Evolutionary conservation across 2,113 vertebrate species (phyloP).

Genomic region (Elephas maximus): DNA sequence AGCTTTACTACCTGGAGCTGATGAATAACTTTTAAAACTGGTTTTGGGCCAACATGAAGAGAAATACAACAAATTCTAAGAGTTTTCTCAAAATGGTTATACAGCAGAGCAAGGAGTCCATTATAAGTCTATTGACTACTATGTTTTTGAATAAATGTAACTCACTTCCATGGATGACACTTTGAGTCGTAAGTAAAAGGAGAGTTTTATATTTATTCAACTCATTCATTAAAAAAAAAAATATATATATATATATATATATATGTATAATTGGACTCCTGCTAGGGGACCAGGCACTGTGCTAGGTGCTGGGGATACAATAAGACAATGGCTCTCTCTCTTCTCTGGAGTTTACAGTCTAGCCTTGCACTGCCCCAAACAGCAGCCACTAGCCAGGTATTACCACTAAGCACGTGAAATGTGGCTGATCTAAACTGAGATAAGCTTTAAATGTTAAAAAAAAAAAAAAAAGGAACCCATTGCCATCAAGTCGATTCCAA

Average conservation of each 20-base stretch:
- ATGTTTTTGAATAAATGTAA: slow-evolving; percentile 42
- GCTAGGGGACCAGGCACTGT: not conserved
- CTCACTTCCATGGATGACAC: not conserved
- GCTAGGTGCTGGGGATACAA: not conserved
- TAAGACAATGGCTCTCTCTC: not conserved
- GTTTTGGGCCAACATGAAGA: slow-evolving; percentile 46
- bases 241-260: too few species aligned
- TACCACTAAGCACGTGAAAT: not conserved
- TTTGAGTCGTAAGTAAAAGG: slow-evolving; percentile 19
- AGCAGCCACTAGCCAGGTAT: not conserved
- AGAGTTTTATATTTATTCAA: not conserved
- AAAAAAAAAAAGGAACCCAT: not conserved
- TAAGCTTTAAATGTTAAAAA: not conserved
- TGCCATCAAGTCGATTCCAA: not conserved
- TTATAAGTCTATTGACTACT: slow-evolving; percentile 40
- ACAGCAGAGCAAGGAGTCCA: not conserved
- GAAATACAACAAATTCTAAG: slow-evolving; percentile 40
- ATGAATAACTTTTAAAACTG: not conserved
- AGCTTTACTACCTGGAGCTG: slow-evolving; percentile 1
- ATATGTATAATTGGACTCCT: not conserved
- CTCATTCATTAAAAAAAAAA: slow-evolving; percentile 41
- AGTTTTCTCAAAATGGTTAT: not conserved
- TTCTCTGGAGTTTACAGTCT: not conserved
- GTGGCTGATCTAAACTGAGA: not conserved
- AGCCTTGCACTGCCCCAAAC: not conserved